Evolutionary conservation across 2,113 vertebrate genomes (phyloP), one percentile per base, ranked within the genome.

Genomic region (Dinomys branickii): DNA sequence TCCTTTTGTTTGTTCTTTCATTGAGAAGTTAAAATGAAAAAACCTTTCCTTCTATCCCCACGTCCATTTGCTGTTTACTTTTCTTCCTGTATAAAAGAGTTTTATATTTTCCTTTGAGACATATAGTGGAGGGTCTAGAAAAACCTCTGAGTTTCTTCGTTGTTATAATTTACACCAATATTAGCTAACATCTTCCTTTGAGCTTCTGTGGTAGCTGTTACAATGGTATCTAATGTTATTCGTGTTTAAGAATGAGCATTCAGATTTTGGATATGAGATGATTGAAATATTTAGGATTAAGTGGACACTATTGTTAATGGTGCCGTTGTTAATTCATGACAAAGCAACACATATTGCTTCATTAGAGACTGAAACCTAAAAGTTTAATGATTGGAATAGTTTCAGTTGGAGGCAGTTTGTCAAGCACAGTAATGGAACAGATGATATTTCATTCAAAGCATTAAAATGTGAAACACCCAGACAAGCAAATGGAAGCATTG

Each of bases 201-300:
- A 44, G 8, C 92, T 92, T 94, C 78, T 54, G 80, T 80, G 61
- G 73, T 22, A 89, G 22, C 56, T 93, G 88, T 95, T 94, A 91
- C 33, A 92, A 52, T 84, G 54, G 35, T n/a, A 75, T 6, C 38
- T 95, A 88, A 30, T 84, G 41, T 61, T 89, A 88, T 92, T 97
- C 89, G 90, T 96, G 92, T 61, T 94, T 94, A 86, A 93, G 80
- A 87, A 91, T 41, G 54, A 94, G 28, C 67, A 90, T 82, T 89
- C 61, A 63, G 50, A 85, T 69, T 82, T 94, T n/a, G 73, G 84
- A n/a, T 91, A 84, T 73, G 77, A 97, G 69, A 58, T 73, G 91
- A 88, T 85, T 54, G 58, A 94, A 94, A 96, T 22, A 73, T 67
- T 96, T 35, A 81, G 56, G 91, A 89, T 96, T 93, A 94, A 86